These are phyloP conservation scores for Spongia lamella DNA, from an alignment of 37 sponge, comb jelly and placozoan genomes.

Conservation along the genomic window DNA sequence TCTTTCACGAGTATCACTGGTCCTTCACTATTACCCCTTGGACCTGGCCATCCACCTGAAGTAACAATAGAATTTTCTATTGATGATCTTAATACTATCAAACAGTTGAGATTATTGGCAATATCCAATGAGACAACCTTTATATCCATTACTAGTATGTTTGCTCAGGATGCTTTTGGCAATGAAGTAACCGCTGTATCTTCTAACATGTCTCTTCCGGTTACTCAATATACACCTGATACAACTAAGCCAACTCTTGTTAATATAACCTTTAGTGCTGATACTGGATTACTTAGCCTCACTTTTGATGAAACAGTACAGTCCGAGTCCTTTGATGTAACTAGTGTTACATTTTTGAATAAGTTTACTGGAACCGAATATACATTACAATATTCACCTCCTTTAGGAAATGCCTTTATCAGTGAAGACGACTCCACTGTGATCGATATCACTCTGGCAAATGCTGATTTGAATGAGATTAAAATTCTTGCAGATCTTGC, in stretches of 20 bases:
- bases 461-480: conserved; percentile 79
- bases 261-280: conserved; percentile 60
- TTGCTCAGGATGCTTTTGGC: conserved; percentile 57
- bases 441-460: conserved; percentile 44
- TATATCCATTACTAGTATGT: conserved; percentile 37
- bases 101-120: conserved; percentile 47
- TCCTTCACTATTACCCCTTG: conserved; percentile 75
- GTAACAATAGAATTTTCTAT: conserved; percentile 59
- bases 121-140: conserved; percentile 53
- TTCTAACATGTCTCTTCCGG: conserved; percentile 25
- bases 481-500: conserved; percentile 72
- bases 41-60: conserved; percentile 82
- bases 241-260: conserved; percentile 56
- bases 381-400: conserved; percentile 58
- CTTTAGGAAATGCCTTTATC: conserved; percentile 32
- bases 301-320: conserved; percentile 87
- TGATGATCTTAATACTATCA: conserved; percentile 77
- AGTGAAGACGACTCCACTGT: conserved; percentile 56
- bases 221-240: conserved; percentile 48
- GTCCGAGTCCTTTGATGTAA: conserved; percentile 48
- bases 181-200: conserved; percentile 31
- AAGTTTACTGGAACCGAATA: conserved; percentile 35
- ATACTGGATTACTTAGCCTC: conserved; percentile 64
- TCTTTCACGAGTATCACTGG: conserved; percentile 41
- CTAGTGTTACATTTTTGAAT: conserved; percentile 61